Evolutionary conservation across 2,888 invertebrate genomes (phyloP).

Genomic region (Lathronympha strigana): DNA sequence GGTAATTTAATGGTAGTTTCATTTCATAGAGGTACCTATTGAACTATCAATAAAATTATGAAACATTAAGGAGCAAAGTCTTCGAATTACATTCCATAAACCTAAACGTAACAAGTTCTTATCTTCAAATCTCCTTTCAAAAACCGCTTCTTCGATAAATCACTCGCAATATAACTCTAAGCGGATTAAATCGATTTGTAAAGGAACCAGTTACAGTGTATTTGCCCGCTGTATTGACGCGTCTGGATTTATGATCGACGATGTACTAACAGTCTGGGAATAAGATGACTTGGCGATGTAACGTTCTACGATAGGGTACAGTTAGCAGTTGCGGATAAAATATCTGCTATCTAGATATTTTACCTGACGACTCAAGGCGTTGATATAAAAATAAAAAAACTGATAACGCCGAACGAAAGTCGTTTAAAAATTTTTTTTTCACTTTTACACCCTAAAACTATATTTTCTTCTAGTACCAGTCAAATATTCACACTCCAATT

Average conservation of each 20-base stretch:
- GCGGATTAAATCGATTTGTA: slow-evolving; percentile 41
- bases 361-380: too few relatives aligned
- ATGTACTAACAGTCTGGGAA: slow-evolving; percentile 29
- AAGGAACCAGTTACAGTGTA: slow-evolving; percentile 39
- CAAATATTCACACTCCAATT: too few relatives aligned
- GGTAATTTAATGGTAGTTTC: too few relatives aligned
- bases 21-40: neutral
- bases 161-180: slow-evolving; percentile 34
- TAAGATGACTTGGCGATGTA: slow-evolving; percentile 16
- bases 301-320: neutral
- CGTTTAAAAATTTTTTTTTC: too few relatives aligned
- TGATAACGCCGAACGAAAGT: too few relatives aligned
- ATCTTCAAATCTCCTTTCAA: slow-evolving; percentile 34
- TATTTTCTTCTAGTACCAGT: too few relatives aligned
- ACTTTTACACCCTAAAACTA: too few relatives aligned
- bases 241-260: slow-evolving; percentile 39
- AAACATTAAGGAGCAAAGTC: slow-evolving; percentile 7
- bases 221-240: slow-evolving; percentile 39
- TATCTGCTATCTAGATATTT: too few relatives aligned
- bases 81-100: slow-evolving; percentile 25
- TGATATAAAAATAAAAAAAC: too few relatives aligned
- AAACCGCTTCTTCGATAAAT: slow-evolving; percentile 36
- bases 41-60: neutral
- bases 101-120: slow-evolving; percentile 27
- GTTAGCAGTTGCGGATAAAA: neutral